A percentile compares a stretch with the other conserved stretches of the same genome.
phyloP scores from a whole-genome alignment of 2,113 vertebrate genomes.

The Garra rufa region DNA sequence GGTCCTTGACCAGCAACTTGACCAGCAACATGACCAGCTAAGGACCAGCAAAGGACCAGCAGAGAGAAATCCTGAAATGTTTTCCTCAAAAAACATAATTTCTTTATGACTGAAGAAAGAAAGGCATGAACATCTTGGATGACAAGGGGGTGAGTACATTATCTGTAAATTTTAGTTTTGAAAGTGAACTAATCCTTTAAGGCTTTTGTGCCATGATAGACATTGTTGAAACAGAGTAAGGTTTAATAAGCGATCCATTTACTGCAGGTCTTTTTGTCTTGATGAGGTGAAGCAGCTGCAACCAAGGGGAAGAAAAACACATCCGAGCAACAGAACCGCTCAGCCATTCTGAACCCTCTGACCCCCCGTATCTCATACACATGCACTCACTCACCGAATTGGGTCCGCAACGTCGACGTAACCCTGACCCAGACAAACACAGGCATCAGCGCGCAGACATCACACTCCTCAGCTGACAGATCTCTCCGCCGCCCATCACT shows the following conservation, averaged over 20 bases:
- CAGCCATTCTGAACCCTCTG: slow-evolving; percentile 68
- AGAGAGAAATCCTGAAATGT: too few relatives aligned
- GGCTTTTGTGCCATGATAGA: neutral
- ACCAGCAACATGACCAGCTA: too few relatives aligned
- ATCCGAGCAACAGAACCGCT: slow-evolving; percentile 62
- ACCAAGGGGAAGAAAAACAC: slow-evolving; percentile 39
- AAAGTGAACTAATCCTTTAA: too few relatives aligned
- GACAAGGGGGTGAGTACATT: too few relatives aligned
- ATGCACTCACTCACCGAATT: slow-evolving; percentile 18
- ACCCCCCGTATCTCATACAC: slow-evolving; percentile 65
- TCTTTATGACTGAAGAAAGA: too few relatives aligned
- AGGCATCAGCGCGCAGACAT: slow-evolving; percentile 54
- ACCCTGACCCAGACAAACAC: slow-evolving; percentile 60
- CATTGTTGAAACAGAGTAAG: neutral
- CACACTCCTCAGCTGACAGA: slow-evolving; percentile 42
- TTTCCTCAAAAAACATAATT: too few relatives aligned
- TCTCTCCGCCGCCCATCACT: slow-evolving; percentile 17
- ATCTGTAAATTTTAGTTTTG: too few relatives aligned
- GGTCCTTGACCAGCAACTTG: too few relatives aligned
- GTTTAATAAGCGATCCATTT: slow-evolving; percentile 40
- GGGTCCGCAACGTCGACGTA: slow-evolving; percentile 47
- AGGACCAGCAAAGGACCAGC: too few relatives aligned
- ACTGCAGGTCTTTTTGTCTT: slow-evolving; percentile 21
- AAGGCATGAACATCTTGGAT: too few relatives aligned
- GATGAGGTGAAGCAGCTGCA: slow-evolving; percentile 55